These are phyloP conservation scores for Parauchenoglanis punctatus DNA, from an alignment of 2,797 vertebrate species.

Conservation along the genomic window DNA sequence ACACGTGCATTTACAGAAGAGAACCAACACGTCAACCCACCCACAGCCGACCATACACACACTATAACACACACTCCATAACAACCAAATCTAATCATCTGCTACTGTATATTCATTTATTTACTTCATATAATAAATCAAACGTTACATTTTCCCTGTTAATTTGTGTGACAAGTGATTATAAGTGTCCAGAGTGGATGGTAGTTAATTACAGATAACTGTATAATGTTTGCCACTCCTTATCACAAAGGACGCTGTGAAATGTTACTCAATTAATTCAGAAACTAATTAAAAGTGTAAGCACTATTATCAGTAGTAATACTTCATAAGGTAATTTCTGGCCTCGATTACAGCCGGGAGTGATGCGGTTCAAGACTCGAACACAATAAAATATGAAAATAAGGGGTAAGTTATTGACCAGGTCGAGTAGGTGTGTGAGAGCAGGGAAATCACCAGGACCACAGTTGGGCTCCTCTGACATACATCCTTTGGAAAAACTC, in stretches of 20 bases:
- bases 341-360: background rate
- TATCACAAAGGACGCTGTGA: background rate
- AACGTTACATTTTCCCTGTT: background rate
- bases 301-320: background rate
- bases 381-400: conserved; percentile 5
- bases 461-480: background rate
- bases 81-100: background rate
- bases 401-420: conserved; percentile 7
- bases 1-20: background rate
- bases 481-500: background rate
- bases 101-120: background rate
- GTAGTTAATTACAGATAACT: no score
- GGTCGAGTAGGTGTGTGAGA: conserved; percentile 9
- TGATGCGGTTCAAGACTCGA: background rate
- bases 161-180: background rate
- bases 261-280: background rate
- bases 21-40: background rate
- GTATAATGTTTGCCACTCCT: background rate
- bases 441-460: conserved; percentile 13
- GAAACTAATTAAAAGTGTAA: no score
- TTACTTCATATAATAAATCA: background rate
- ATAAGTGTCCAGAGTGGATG: background rate
- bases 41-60: background rate
- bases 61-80: background rate
- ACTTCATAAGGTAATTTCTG: background rate